Conservation (phyloP, 2,113 vertebrate species). For the Euleptes europaea region DNA sequence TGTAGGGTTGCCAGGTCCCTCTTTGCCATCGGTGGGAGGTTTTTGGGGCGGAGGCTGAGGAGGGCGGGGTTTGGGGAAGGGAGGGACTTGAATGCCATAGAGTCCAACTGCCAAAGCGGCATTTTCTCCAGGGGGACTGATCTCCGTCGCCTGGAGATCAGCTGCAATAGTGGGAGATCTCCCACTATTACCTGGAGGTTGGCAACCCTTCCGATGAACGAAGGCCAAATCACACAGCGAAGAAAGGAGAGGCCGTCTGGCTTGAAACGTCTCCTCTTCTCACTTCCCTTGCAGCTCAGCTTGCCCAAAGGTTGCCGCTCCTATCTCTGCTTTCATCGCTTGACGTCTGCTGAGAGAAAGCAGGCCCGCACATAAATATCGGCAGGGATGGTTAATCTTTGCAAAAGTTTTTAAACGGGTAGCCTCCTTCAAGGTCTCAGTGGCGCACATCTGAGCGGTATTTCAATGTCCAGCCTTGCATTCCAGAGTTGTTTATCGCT, state of each 20-base stretch:
- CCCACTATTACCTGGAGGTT: no score
- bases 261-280: background rate
- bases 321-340: constrained; percentile 33
- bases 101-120: no score
- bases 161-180: no score
- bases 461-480: constrained; percentile 49
- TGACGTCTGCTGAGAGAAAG: constrained; percentile 26
- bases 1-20: no score
- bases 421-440: constrained; percentile 46
- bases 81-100: no score
- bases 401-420: constrained; percentile 35
- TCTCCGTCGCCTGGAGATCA: no score
- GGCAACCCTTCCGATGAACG: no score
- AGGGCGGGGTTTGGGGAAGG: no score
- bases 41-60: no score
- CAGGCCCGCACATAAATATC: constrained; percentile 52
- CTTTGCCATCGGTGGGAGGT: no score
- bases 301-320: constrained; percentile 24
- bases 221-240: background rate
- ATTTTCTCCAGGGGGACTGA: no score
- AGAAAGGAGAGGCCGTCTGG: background rate
- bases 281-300: background rate
- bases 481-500: constrained; percentile 53
- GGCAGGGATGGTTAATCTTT: constrained; percentile 34
- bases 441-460: constrained; percentile 24